Conservation (phyloP, 37 sponge, comb jelly and placozoan species). For the Oscarella lobularis region DNA sequence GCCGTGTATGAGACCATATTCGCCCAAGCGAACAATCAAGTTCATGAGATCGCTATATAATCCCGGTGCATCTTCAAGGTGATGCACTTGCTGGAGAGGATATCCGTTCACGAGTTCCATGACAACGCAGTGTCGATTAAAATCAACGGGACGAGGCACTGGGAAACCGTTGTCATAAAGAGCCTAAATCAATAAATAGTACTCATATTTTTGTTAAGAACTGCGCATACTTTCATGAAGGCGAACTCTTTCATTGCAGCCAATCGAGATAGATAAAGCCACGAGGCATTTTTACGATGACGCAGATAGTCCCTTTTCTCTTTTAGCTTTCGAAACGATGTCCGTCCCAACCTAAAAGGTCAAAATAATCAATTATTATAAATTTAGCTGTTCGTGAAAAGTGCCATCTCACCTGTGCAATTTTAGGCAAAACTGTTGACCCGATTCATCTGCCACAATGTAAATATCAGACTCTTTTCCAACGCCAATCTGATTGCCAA, state of each 20-base stretch:
- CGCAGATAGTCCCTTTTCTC: conserved; percentile 95
- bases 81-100: conserved; percentile 55
- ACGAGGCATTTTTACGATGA: conserved; percentile 58
- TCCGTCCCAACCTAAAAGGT: conserved; percentile 65
- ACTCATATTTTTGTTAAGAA: neutral
- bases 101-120: conserved; percentile 87
- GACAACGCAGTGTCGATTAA: conserved; percentile 93
- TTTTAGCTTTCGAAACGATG: conserved; percentile 83
- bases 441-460: conserved; percentile 66
- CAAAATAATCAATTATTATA: no score
- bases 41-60: conserved; percentile 62
- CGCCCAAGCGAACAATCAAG: conserved; percentile 60
- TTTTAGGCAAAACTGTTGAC: conserved; percentile 75
- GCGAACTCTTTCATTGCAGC: conserved; percentile 88
- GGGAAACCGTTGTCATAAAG: conserved; percentile 74
- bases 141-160: conserved; percentile 80
- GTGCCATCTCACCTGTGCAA: conserved; percentile 53
- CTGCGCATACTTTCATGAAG: conserved; percentile 66
- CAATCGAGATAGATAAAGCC: conserved; percentile 90
- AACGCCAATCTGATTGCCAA: conserved; percentile 96
- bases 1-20: conserved; percentile 86
- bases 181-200: conserved; percentile 23
- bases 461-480: conserved; percentile 99
- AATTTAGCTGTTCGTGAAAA: no score
- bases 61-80: conserved; percentile 29